Conservation (phyloP, 2,113 vertebrate species). For the Carettochelys insculpta region DNA sequence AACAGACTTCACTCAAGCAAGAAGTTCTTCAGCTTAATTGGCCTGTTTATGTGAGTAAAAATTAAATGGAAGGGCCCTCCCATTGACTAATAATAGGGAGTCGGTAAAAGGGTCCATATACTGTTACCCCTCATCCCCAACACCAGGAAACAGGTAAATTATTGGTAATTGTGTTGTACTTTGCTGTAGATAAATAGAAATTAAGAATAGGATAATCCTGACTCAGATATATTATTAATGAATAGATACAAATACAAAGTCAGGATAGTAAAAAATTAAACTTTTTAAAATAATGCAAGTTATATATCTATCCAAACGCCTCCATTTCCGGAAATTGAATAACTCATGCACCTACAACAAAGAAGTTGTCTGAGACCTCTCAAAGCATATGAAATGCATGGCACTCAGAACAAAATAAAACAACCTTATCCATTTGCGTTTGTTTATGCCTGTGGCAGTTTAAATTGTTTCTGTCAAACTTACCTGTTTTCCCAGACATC, state of each 20-base stretch:
- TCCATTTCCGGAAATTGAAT: background rate
- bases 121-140: slow-evolving; percentile 1
- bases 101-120: background rate
- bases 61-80: slow-evolving; percentile 51
- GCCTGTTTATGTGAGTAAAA: slow-evolving; percentile 11
- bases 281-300: background rate
- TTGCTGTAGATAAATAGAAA: background rate
- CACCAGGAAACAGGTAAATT: background rate
- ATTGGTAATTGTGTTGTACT: background rate
- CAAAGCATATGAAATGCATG: background rate
- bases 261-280: background rate
- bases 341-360: background rate
- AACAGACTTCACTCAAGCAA: background rate
- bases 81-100: background rate
- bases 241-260: slow-evolving; percentile 21
- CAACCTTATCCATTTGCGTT: slow-evolving; percentile 51
- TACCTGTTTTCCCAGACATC: slow-evolving; percentile 54
- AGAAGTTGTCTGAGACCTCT: slow-evolving; percentile 30
- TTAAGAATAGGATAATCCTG: background rate
- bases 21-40: background rate
- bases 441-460: slow-evolving; percentile 67
- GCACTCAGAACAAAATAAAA: slow-evolving; percentile 55
- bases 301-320: background rate
- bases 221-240: background rate
- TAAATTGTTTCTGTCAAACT: slow-evolving; percentile 59